A percentile compares a stretch with the other conserved stretches of the same genome.
These are phyloP conservation scores for Germaria angustata DNA, from an alignment of 2,888 invertebrate genomes.

Conservation along the genomic window DNA sequence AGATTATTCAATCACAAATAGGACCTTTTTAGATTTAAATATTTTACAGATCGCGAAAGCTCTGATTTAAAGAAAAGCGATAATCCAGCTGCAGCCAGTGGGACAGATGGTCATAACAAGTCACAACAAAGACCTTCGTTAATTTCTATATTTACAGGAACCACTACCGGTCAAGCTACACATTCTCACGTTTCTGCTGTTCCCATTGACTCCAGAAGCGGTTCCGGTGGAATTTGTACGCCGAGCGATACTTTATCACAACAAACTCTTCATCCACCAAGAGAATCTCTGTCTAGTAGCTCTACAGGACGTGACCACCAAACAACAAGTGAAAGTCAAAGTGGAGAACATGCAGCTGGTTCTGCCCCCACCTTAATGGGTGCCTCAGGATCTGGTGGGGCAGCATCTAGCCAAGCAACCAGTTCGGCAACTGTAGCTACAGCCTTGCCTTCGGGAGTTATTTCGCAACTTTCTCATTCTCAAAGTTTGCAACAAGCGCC, in stretches of 20 bases:
- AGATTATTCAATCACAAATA: conserved; percentile 13
- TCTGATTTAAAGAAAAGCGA: conserved; percentile 80
- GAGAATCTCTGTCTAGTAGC: conserved; percentile 83
- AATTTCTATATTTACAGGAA: conserved; percentile 85
- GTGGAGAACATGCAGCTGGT: conserved; percentile 75
- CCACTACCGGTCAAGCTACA: conserved; percentile 80
- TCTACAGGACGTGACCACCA: conserved; percentile 81
- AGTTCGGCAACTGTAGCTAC: conserved; percentile 72
- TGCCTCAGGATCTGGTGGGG: conserved; percentile 67
- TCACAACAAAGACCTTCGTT: conserved; percentile 85
- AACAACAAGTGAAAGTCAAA: conserved; percentile 79
- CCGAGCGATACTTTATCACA: conserved; percentile 80
- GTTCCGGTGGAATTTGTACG: conserved; percentile 79
- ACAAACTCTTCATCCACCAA: conserved; percentile 80
- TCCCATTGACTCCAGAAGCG: conserved; percentile 79
- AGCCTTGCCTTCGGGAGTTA: conserved; percentile 75
- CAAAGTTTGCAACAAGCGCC: conserved; percentile 79
- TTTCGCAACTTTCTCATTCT: conserved; percentile 80
- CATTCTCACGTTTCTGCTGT: conserved; percentile 79
- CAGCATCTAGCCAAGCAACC: conserved; percentile 70
- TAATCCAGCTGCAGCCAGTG: conserved; percentile 78
- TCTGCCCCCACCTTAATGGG: conserved; percentile 75
- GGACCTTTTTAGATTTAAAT: background rate
- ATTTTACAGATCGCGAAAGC: conserved; percentile 76
- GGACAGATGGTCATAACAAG: conserved; percentile 81